phyloP scores from a whole-genome alignment of 2,888 invertebrate species.

The Panopea generosa region DNA sequence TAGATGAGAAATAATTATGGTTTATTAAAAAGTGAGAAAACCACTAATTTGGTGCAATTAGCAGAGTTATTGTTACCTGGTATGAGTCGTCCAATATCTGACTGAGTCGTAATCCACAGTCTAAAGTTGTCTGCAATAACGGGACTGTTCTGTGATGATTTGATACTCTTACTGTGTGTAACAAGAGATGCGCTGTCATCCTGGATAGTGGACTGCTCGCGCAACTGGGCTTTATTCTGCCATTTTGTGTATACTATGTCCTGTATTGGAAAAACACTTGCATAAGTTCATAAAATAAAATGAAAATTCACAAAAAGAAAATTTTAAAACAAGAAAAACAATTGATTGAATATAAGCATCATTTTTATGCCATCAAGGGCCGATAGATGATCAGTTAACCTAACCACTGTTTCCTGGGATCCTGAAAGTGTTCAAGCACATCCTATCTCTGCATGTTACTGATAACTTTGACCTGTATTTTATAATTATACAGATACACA shows the following conservation, averaged over 20 bases:
- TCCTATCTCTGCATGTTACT: too few relatives aligned
- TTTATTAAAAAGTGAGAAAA: too few relatives aligned
- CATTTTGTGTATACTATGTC: conserved; percentile 75
- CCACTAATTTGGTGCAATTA: too few relatives aligned
- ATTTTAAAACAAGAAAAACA: too few relatives aligned
- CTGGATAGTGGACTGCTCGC: conserved; percentile 57
- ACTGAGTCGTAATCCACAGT: conserved; percentile 81
- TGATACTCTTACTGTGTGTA: conserved; percentile 61
- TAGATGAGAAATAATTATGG: too few relatives aligned
- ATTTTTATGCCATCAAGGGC: too few relatives aligned
- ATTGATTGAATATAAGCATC: too few relatives aligned
- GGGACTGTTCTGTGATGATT: conserved; percentile 24
- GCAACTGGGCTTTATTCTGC: conserved; percentile 48
- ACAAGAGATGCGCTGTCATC: conserved; percentile 73
- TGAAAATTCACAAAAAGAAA: not conserved
- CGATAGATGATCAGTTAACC: too few relatives aligned
- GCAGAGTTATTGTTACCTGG: conserved; percentile 73
- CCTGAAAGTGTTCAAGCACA: too few relatives aligned
- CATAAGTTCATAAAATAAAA: conserved; percentile 14
- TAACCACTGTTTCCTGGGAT: too few relatives aligned
- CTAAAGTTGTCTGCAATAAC: conserved; percentile 76
- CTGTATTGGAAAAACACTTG: conserved; percentile 49
- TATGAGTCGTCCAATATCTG: conserved; percentile 74
- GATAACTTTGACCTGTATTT: too few relatives aligned
- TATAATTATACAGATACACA: too few relatives aligned